A percentile compares a stretch with the other conserved stretches of the same genome.
Conservation (phyloP, 2,888 invertebrate genomes). For the Tanytarsus gracilentus region DNA sequence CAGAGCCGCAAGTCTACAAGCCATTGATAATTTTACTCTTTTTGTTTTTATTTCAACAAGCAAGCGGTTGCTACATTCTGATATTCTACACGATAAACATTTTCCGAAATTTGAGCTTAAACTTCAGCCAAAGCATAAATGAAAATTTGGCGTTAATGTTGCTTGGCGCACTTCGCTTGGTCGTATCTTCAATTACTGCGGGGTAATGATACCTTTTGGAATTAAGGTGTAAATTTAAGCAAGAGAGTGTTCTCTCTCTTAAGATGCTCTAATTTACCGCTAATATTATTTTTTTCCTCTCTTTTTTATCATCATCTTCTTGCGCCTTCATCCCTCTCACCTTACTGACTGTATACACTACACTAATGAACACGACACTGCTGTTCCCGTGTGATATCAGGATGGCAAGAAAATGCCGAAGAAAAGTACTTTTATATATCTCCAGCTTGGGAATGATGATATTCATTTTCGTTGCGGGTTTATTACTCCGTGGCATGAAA, state of each 20-base stretch:
- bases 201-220: constrained; percentile 32
- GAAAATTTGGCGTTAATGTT: constrained; percentile 33
- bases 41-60: constrained; percentile 49
- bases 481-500: constrained; percentile 33
- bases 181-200: constrained; percentile 46
- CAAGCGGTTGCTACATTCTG: constrained; percentile 49
- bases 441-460: constrained; percentile 20
- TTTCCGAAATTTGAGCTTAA: constrained; percentile 32
- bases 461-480: constrained; percentile 39
- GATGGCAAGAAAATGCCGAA: constrained; percentile 14
- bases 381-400: not conserved
- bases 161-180: constrained; percentile 39
- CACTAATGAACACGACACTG: not conserved
- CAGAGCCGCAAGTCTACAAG: constrained; percentile 43
- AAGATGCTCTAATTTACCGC: not conserved
- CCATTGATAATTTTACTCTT: constrained; percentile 45
- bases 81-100: constrained; percentile 45
- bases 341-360: not conserved
- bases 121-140: constrained; percentile 32
- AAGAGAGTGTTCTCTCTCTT: not conserved
- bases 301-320: not conserved
- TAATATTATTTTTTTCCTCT: not conserved
- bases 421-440: constrained; percentile 15
- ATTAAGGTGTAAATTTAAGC: constrained; percentile 21
- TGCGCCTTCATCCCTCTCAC: not conserved